Evolutionary conservation across 2,113 vertebrate species (phyloP).

Genomic region (Marmota monax): DNA sequence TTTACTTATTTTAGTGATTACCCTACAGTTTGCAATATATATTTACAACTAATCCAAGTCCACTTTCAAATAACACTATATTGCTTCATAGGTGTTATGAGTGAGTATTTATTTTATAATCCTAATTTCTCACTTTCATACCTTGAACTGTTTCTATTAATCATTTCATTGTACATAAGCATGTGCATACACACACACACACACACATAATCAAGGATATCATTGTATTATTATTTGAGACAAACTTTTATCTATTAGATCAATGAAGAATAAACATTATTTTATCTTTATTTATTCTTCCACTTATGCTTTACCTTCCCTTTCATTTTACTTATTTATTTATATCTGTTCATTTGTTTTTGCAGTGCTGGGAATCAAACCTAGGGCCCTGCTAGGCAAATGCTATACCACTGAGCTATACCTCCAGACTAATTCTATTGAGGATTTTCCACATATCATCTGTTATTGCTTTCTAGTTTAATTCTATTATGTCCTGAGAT

Average conservation of each 20-base stretch:
- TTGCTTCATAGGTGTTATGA: not conserved
- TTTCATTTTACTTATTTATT: not conserved
- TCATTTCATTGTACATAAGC: not conserved
- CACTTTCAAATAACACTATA: constrained; percentile 31
- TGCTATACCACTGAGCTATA: not conserved
- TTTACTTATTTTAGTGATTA: not conserved
- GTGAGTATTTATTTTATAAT: not conserved
- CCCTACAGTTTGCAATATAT: not conserved
- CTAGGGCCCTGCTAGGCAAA: not conserved
- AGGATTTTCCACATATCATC: too few relatives aligned
- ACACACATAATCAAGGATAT: not conserved
- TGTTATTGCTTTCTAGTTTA: too few relatives aligned
- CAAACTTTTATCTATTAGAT: not conserved
- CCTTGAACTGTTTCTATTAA: not conserved
- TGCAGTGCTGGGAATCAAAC: not conserved
- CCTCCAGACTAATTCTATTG: not conserved
- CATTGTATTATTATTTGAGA: constrained; percentile 27
- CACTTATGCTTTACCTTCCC: not conserved
- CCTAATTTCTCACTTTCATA: not conserved
- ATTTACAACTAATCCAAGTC: not conserved
- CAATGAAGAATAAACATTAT: not conserved
- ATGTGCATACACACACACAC: not conserved
- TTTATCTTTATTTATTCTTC: not conserved
- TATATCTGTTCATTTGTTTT: not conserved
- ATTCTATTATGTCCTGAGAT: too few relatives aligned